phyloP scores from a whole-genome alignment of 37 sponge, comb jelly and placozoan genomes.

The Trichoplax adhaerens region DNA sequence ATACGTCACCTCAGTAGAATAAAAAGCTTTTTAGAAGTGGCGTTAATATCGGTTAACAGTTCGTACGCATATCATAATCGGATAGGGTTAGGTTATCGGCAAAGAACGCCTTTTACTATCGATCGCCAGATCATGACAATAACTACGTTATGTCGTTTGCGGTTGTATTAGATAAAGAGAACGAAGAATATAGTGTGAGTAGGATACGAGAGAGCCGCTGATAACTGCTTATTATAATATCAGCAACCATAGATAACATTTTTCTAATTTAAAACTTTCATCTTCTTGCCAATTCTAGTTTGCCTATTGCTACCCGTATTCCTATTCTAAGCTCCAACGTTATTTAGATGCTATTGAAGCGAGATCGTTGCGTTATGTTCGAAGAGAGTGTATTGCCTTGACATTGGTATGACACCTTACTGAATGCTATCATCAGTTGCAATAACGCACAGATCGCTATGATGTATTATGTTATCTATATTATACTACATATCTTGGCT shows the following conservation, averaged over 20 bases:
- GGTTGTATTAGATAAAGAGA: constrained; percentile 76
- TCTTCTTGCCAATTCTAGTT: constrained; percentile 36
- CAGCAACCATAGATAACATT: background rate
- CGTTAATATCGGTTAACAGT: background rate
- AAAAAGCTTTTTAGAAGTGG: background rate
- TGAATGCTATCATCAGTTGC: no score
- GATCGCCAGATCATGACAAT: constrained; percentile 74
- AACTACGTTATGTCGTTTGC: constrained; percentile 88
- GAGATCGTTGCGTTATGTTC: constrained; percentile 12
- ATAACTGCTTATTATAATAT: background rate
- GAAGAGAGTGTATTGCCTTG: constrained; percentile 38
- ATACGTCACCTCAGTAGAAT: background rate
- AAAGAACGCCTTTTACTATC: constrained; percentile 82
- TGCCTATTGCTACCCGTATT: constrained; percentile 89
- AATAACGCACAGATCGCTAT: no score
- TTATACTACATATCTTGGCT: no score
- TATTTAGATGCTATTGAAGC: constrained; percentile 46
- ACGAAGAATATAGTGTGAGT: constrained; percentile 68
- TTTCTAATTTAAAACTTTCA: background rate
- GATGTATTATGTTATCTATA: no score
- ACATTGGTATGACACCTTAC: constrained; percentile 11
- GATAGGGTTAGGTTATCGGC: constrained; percentile 68
- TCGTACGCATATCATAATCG: no score
- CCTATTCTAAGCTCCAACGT: constrained; percentile 49
- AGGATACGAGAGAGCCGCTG: background rate